Base-by-base conservation (phyloP, 2,888 invertebrate species). In the Erebia palarica region DNA sequence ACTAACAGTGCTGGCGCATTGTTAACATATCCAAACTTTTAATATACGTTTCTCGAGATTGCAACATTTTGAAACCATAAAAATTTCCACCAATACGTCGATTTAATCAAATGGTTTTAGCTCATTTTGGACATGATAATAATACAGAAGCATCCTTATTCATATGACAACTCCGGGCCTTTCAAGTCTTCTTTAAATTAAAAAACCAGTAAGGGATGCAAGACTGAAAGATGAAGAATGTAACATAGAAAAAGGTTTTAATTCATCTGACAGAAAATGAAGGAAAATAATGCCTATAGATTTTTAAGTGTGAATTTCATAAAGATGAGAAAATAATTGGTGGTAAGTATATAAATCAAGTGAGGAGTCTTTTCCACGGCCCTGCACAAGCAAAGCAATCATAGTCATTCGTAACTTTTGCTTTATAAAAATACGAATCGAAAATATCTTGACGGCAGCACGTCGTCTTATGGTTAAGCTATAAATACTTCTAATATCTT, bases 371-470 rank as follows among this genome's bases (percentile, higher is more conserved):
- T 81, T 82, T 84, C 84, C 82, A 83, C 82, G 91, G 92, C 92
- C 91, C 91, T 87, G 91, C 90, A 84, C 88, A 93, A 93, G 92
- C 92, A 90, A 92, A 93, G 92, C 92, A 84, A 87, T 85, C 88
- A 81, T 84, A 83, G 82, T 90, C 92, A 85, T 91, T 92, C 92
- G 91, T 89, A 91, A 90, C 89, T 90, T 91, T 91, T 91, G 91
- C 89, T 90, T 90, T 92, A 92, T 91, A 92, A 92, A 93, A 92
- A 93, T 91, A 92, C 92, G 91, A 92, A 92, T 93, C 90, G 91
- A 92, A 92, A 93, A 92, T 92, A 92, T 91, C 83, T 90, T 84
- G 90, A 92, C 92, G 89, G 88, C 89, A 83, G 89, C 90, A 82
- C 84, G 89, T 87, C 91, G 85, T 86, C 89, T 91, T 89, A 90